Conservation (phyloP, 2,797 vertebrate genomes). For the Enteromius argenteus region DNA sequence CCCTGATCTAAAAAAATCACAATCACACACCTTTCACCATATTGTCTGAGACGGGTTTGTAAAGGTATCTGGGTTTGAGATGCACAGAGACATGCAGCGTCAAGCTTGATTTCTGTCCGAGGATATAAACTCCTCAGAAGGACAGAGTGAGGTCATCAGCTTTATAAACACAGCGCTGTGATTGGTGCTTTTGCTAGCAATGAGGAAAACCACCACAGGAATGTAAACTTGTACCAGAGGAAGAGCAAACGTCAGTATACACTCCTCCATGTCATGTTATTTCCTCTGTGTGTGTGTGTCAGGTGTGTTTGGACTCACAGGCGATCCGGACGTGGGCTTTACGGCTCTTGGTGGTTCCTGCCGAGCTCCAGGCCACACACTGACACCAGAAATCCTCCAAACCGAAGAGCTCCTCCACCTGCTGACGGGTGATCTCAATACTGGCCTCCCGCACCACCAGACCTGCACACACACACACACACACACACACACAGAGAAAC, state of each 20-base stretch:
- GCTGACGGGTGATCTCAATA: constrained; percentile 98
- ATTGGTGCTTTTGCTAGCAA: constrained; percentile 15
- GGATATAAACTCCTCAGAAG: neutral
- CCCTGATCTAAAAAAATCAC: neutral
- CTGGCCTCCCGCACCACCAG: constrained; percentile 96
- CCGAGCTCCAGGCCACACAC: constrained; percentile 98
- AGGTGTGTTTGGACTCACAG: constrained; percentile 84
- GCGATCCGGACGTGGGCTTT: constrained; percentile 97
- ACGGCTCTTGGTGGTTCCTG: constrained; percentile 96
- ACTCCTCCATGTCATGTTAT: neutral
- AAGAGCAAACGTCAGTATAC: neutral
- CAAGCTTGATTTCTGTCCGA: neutral
- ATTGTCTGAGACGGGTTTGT: neutral
- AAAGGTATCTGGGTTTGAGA: neutral
- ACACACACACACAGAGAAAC: neutral
- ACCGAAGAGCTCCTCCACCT: constrained; percentile 97
- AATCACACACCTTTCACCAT: neutral
- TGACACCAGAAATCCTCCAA: constrained; percentile 99
- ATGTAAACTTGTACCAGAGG: neutral
- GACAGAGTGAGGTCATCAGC: constrained; percentile 9
- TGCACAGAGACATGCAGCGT: neutral
- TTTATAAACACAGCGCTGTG: constrained; percentile 12
- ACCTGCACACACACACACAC: constrained; percentile 75
- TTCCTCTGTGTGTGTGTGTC: neutral
- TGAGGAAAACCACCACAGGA: constrained; percentile 4